Base-by-base conservation (phyloP, 2,888 invertebrate genomes). In the Amphipyra berbera region DNA sequence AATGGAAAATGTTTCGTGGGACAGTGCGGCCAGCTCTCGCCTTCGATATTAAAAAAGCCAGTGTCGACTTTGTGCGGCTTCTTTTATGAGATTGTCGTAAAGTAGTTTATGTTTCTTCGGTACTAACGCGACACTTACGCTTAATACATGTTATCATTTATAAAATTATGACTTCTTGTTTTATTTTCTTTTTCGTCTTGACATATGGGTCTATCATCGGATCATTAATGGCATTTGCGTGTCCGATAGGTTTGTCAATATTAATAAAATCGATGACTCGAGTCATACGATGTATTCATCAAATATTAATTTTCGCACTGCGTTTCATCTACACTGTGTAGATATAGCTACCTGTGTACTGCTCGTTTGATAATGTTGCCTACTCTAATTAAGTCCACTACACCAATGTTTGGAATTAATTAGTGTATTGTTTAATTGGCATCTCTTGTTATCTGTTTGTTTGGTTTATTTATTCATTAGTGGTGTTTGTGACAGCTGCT, bases 381-480 rank as follows among this genome's bases (percentile, higher is more conserved):
- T 86, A 86, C 90, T 91, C 93, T 94, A 94, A 94, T 95, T 94
- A 94, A 93, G 93, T 94, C 93, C 94, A 95, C 91, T 94, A 93
- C 92, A 93, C 89, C 93, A 92, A 92, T 94, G 94, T 95, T 95
- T 95, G 94, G 93, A 93, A 95, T 94, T 95, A 94, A 95, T 95
- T 95, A 95, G 93, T 92, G 93, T 93, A 95, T 95, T 94, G 94
- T 95, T 94, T 94, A 95, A 95, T 94, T 94, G 94, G 94, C 93
- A 93, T 95, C 94, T 95, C 94, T 94, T 94, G 94, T 95, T 94
- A 94, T 94, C 93, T 94, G 93, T 94, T 93, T 93, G 90, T 92
- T 92, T 90, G 91, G 91, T 91, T 93, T 94, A 94, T 94, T 94
- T 94, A 94, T 93, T 94, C 92, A 94, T 94, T 94, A 94, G 92